A percentile compares a stretch with the other conserved stretches of the same genome.
Conservation (phyloP, 2,113 vertebrate genomes). For the Pseudorasbora parva region DNA sequence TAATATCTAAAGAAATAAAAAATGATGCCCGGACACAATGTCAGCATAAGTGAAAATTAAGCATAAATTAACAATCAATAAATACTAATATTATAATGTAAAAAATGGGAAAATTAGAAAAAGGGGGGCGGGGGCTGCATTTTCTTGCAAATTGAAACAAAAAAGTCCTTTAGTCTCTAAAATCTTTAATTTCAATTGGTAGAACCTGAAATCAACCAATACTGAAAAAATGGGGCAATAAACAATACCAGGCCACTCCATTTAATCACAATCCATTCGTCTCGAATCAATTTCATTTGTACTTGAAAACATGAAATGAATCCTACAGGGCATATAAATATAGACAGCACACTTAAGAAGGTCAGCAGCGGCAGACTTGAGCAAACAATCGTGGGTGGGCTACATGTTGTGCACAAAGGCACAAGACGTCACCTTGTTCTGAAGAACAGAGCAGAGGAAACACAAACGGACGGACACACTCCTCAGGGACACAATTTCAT, state of each 20-base stretch:
- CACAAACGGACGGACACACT: slow-evolving; percentile 34
- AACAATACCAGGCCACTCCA: not conserved
- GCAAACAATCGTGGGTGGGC: slow-evolving; percentile 5
- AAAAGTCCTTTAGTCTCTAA: not conserved
- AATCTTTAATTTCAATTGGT: not conserved
- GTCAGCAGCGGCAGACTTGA: not conserved
- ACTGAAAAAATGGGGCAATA: not conserved
- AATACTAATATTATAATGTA: too few relatives aligned
- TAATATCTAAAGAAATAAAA: not conserved
- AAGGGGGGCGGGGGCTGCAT: too few relatives aligned
- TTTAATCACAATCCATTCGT: not conserved
- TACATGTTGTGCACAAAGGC: not conserved
- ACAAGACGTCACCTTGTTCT: slow-evolving; percentile 22
- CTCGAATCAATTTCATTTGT: not conserved
- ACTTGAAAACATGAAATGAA: not conserved
- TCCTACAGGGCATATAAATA: not conserved
- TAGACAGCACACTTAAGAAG: not conserved
- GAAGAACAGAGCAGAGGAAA: slow-evolving; percentile 22
- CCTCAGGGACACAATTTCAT: slow-evolving; percentile 37
- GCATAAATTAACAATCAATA: too few relatives aligned
- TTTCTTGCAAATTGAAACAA: too few relatives aligned
- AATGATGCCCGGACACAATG: too few relatives aligned
- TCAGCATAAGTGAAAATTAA: too few relatives aligned
- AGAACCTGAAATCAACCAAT: not conserved
- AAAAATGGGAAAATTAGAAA: too few relatives aligned